These are phyloP conservation scores for Caenorhabditis sulstoni DNA, from an alignment of 2,888 invertebrate genomes.

Conservation along the genomic window DNA sequence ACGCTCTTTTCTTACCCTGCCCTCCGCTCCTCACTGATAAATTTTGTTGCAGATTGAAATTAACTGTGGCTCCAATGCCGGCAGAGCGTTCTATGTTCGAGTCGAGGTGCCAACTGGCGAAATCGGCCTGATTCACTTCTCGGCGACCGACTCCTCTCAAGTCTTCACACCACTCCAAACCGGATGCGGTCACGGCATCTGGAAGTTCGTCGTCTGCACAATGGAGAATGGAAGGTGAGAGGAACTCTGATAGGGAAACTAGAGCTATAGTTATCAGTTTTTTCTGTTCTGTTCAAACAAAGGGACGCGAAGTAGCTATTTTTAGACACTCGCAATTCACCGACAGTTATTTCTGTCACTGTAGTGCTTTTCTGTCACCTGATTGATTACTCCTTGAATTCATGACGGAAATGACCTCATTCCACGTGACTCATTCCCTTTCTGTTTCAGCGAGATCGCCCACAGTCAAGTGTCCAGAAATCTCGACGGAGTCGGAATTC, in stretches of 20 bases:
- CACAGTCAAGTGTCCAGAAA: constrained; percentile 59
- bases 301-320: constrained; percentile 4
- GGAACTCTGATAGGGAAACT: background rate
- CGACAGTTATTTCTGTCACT: background rate
- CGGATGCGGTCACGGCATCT: constrained; percentile 74
- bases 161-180: constrained; percentile 65
- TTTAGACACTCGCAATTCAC: background rate
- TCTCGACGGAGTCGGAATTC: constrained; percentile 75
- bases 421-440: background rate
- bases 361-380: background rate
- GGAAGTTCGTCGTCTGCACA: constrained; percentile 68
- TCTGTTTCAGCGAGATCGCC: constrained; percentile 52
- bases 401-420: background rate
- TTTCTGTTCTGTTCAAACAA: constrained; percentile 20
- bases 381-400: background rate
- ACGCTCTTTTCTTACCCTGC: background rate
- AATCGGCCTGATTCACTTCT: constrained; percentile 64
- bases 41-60: constrained; percentile 70
- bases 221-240: constrained; percentile 55
- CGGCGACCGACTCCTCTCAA: constrained; percentile 55
- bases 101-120: constrained; percentile 73
- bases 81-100: constrained; percentile 60
- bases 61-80: constrained; percentile 63
- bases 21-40: background rate
- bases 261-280: constrained; percentile 30